A percentile compares a stretch with the other conserved stretches of the same genome.
phyloP scores from a whole-genome alignment of 1,140 invertebrate species.

The Ganaspis sp. region DNA sequence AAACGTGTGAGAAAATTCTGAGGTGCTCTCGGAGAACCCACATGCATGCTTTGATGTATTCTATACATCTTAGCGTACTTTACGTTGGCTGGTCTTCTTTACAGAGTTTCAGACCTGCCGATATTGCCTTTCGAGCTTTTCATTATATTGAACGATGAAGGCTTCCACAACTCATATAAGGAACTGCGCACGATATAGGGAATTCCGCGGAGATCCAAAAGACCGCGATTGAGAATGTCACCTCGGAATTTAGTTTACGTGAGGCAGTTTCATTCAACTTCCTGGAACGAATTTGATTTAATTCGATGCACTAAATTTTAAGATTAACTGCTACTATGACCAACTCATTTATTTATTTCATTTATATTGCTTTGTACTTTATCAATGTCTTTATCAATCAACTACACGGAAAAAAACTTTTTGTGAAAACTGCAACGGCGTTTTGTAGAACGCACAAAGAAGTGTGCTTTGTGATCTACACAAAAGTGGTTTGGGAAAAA shows the following conservation, averaged over 20 bases:
- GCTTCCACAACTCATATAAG: conserved; percentile 41
- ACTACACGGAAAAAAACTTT: background rate
- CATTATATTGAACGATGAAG: conserved; percentile 28
- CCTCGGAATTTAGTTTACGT: conserved; percentile 61
- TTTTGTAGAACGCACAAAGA: too few species aligned
- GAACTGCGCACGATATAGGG: conserved; percentile 31
- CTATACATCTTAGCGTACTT: background rate
- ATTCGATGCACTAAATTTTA: conserved; percentile 40
- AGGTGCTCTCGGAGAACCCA: background rate
- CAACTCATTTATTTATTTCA: background rate
- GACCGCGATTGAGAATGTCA: conserved; percentile 60
- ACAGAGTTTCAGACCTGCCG: background rate
- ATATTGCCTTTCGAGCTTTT: conserved; percentile 30
- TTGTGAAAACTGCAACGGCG: too few species aligned
- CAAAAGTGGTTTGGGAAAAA: too few species aligned
- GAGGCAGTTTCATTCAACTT: conserved; percentile 46
- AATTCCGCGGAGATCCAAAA: conserved; percentile 44
- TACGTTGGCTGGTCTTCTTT: background rate
- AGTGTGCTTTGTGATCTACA: too few species aligned
- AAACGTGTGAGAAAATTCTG: conserved; percentile 13
- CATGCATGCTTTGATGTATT: conserved; percentile 15
- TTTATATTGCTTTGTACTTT: conserved; percentile 2
- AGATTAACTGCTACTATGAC: background rate
- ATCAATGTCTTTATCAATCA: background rate
- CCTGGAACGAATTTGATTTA: conserved; percentile 65